phyloP scores from a whole-genome alignment of 2,797 vertebrate species.

The Coranthus polyacanthus region DNA sequence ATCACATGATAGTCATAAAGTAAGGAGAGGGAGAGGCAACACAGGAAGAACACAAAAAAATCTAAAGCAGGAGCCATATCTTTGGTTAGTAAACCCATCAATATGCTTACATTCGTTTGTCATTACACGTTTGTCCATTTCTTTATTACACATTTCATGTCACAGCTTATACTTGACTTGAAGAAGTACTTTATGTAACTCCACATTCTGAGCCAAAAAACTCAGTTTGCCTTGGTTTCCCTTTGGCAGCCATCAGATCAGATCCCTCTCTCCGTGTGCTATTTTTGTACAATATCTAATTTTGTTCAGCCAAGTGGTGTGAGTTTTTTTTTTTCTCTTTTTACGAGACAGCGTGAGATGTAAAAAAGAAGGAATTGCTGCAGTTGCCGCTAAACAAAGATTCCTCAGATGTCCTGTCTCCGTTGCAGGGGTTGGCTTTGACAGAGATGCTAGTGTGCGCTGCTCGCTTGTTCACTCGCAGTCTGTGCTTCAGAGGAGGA shows the following conservation, averaged over 20 bases:
- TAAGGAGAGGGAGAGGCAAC: slow-evolving; percentile 36
- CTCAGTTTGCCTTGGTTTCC: not conserved
- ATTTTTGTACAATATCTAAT: slow-evolving; percentile 39
- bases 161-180: not conserved
- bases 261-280: slow-evolving; percentile 24
- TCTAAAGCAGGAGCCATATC: slow-evolving; percentile 10
- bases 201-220: not conserved
- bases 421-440: slow-evolving; percentile 95
- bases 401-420: slow-evolving; percentile 77
- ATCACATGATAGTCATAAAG: slow-evolving; percentile 87
- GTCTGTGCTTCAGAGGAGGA: slow-evolving; percentile 96
- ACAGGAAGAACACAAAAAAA: slow-evolving; percentile 11
- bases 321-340: slow-evolving; percentile 12
- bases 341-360: slow-evolving; percentile 55
- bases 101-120: slow-evolving; percentile 3
- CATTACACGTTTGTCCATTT: not conserved
- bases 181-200: slow-evolving; percentile 6
- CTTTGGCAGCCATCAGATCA: slow-evolving; percentile 20
- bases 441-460: slow-evolving; percentile 99
- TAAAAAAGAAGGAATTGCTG: slow-evolving; percentile 48
- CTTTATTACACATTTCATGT: not conserved
- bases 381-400: slow-evolving; percentile 66
- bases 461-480: slow-evolving; percentile 98
- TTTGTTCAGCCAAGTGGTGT: slow-evolving; percentile 1
- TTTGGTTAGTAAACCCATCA: slow-evolving; percentile 23